A percentile compares a stretch with the other conserved stretches of the same genome.
These are phyloP conservation scores for Caenorhabditis sp. DNA, from an alignment of 2,888 invertebrate species.

Conservation along the genomic window DNA sequence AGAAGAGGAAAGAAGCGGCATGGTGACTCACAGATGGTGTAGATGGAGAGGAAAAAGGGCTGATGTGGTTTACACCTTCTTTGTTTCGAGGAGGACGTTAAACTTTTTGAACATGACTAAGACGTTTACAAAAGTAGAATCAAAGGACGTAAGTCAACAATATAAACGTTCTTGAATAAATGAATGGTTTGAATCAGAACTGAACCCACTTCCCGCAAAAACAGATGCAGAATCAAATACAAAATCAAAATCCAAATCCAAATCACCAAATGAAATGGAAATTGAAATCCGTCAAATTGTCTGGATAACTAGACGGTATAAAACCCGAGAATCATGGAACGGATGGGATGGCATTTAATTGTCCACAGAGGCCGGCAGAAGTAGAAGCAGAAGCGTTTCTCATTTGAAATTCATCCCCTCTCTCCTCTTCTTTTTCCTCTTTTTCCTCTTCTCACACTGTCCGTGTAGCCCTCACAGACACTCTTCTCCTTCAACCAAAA, in stretches of 20 bases:
- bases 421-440: too few species aligned
- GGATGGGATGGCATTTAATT: background rate
- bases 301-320: background rate
- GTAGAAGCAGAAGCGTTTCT: conserved; percentile 19
- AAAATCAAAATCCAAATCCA: background rate
- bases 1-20: conserved; percentile 4
- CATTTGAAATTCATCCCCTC: conserved; percentile 57
- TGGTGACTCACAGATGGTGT: conserved; percentile 48
- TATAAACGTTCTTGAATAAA: background rate
- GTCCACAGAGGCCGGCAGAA: background rate
- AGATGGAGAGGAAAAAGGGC: conserved; percentile 18
- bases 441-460: conserved; percentile 11
- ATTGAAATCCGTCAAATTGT: too few species aligned
- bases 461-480: too few species aligned
- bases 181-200: too few species aligned
- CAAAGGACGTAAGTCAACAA: background rate
- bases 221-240: too few species aligned
- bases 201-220: too few species aligned
- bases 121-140: conserved; percentile 10
- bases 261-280: too few species aligned
- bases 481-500: conserved; percentile 52
- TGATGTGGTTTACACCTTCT: conserved; percentile 58
- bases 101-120: conserved; percentile 52
- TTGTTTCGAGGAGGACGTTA: conserved; percentile 49
- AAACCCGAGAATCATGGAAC: background rate